Conservation (phyloP, 2,797 vertebrate species). For the Passerculus sandwichensis region DNA sequence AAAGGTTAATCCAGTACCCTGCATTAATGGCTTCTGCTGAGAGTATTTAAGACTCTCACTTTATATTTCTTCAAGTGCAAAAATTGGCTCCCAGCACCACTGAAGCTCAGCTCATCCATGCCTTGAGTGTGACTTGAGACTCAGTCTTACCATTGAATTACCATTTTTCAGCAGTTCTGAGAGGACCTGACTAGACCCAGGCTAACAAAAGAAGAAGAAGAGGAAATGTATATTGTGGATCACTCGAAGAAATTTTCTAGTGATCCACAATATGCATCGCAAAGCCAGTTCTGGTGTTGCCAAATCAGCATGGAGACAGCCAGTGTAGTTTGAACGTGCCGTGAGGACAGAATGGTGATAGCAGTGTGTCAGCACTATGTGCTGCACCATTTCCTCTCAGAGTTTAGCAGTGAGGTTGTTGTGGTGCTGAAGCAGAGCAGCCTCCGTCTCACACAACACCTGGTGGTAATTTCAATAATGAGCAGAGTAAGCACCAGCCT, state of each 20-base stretch:
- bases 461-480: slow-evolving; percentile 53
- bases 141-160: not conserved
- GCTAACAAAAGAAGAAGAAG: not conserved
- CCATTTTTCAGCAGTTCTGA: not conserved
- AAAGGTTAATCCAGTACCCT: not conserved
- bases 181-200: not conserved
- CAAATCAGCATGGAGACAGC: not conserved
- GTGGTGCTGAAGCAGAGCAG: slow-evolving; percentile 67
- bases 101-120: not conserved
- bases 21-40: not conserved
- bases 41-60: not conserved
- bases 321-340: not conserved
- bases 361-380: not conserved
- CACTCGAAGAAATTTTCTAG: not conserved
- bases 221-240: not conserved
- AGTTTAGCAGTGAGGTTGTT: slow-evolving; percentile 75
- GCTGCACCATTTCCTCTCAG: slow-evolving; percentile 55
- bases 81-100: not conserved
- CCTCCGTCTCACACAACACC: slow-evolving; percentile 77
- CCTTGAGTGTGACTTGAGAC: not conserved
- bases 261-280: not conserved
- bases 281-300: not conserved
- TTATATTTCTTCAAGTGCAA: not conserved
- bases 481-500: slow-evolving; percentile 70
- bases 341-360: not conserved